These are phyloP conservation scores for Athrips mouffetella DNA, from an alignment of 2,888 invertebrate species.

Conservation along the genomic window DNA sequence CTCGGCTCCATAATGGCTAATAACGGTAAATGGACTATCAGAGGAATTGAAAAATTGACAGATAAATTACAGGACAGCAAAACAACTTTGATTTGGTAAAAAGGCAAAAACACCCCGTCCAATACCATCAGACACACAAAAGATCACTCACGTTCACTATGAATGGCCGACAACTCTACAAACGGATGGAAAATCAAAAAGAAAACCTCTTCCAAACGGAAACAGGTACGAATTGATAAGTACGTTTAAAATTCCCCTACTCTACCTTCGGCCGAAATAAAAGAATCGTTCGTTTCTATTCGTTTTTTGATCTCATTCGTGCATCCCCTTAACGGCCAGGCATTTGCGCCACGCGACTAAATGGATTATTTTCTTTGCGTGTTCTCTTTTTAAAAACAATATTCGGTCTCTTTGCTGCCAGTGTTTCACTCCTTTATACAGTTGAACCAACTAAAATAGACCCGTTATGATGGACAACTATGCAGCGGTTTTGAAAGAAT, in stretches of 20 bases:
- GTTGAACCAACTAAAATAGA: conserved; percentile 40
- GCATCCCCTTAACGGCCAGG: conserved; percentile 66
- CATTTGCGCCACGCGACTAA: conserved; percentile 72
- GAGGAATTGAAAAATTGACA: too few relatives aligned
- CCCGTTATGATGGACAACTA: conserved; percentile 9
- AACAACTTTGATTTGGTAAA: conserved; percentile 65
- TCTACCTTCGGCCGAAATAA: conserved; percentile 69
- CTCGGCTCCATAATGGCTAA: too few relatives aligned
- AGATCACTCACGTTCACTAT: conserved; percentile 76
- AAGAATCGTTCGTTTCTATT: conserved; percentile 56
- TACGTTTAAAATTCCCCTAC: conserved; percentile 71
- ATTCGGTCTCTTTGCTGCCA: conserved; percentile 40
- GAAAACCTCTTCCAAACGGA: conserved; percentile 65
- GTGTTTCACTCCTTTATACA: conserved; percentile 44
- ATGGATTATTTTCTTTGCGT: conserved; percentile 76
- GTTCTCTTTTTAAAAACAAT: conserved; percentile 66
- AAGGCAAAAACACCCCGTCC: conserved; percentile 65
- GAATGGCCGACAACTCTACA: conserved; percentile 67
- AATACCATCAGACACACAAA: conserved; percentile 74
- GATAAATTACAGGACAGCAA: too few relatives aligned
- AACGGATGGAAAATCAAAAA: conserved; percentile 70
- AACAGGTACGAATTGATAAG: conserved; percentile 73
- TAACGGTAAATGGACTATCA: too few relatives aligned
- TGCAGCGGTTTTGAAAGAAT: background rate
- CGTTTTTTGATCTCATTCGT: conserved; percentile 67